Percentiles rank a stretch among this genome's conserved stretches.
These are phyloP conservation scores for Pygoscelis adeliae DNA, from an alignment of 2,113 vertebrate species.

Conservation along the genomic window DNA sequence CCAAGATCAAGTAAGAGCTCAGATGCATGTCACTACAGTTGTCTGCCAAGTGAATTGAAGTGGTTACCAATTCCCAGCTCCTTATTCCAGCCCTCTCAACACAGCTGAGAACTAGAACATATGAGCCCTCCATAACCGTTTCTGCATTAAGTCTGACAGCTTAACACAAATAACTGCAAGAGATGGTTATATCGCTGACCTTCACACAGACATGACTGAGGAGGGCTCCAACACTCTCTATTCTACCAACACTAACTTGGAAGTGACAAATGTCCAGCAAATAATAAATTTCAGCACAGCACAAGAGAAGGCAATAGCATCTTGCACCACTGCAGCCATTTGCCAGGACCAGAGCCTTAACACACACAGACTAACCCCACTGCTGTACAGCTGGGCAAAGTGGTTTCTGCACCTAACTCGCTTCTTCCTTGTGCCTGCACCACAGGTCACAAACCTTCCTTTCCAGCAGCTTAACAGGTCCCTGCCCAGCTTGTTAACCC, in stretches of 20 bases:
- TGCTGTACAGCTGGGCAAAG: background rate
- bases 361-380: rapidly evolving
- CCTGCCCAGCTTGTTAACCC: background rate
- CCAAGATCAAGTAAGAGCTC: background rate
- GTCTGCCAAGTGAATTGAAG: background rate
- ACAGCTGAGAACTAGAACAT: background rate
- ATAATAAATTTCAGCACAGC: background rate
- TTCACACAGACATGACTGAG: background rate
- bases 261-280: background rate
- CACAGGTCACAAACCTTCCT: background rate
- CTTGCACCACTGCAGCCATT: background rate
- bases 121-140: background rate
- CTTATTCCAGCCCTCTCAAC: background rate
- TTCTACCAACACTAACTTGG: rapidly evolving
- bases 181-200: background rate
- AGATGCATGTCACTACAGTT: background rate
- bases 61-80: background rate
- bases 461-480: background rate
- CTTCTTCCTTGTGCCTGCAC: background rate
- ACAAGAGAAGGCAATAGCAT: background rate
- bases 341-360: background rate
- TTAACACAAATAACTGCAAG: background rate
- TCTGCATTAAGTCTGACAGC: background rate
- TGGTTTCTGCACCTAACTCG: background rate
- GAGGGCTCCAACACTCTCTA: background rate